Evolutionary conservation across 2,888 invertebrate genomes (phyloP).

Genomic region (Epinotia bilunana): DNA sequence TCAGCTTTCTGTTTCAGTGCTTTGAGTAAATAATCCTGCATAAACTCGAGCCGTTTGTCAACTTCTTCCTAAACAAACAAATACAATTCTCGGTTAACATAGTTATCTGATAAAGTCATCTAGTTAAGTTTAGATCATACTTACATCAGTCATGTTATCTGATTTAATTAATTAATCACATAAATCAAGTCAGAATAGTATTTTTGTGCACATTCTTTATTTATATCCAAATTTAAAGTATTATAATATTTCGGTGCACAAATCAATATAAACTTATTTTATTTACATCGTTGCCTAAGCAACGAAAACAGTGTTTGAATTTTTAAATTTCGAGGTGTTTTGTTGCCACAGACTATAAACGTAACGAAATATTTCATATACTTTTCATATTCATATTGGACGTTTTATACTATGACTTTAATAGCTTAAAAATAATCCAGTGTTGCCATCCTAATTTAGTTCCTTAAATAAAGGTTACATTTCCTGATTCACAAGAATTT

Average conservation of each 20-base stretch:
- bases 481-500: background rate
- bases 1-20: slow-evolving; percentile 92
- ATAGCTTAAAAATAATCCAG: background rate
- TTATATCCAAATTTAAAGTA: background rate
- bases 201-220: slow-evolving; percentile 17
- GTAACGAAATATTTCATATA: background rate
- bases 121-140: slow-evolving; percentile 49
- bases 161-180: slow-evolving; percentile 18
- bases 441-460: background rate
- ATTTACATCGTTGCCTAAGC: slow-evolving; percentile 37
- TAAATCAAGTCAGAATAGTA: background rate
- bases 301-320: slow-evolving; percentile 26
- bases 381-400: background rate
- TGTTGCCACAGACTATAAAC: slow-evolving; percentile 1
- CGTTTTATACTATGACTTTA: slow-evolving; percentile 2
- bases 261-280: slow-evolving; percentile 28
- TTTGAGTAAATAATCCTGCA: slow-evolving; percentile 89
- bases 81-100: slow-evolving; percentile 22
- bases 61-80: slow-evolving; percentile 64
- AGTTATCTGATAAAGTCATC: background rate
- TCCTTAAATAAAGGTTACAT: background rate
- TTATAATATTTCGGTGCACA: slow-evolving; percentile 1
- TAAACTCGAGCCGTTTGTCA: slow-evolving; percentile 91
- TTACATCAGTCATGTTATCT: slow-evolving; percentile 67
- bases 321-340: slow-evolving; percentile 39